Evolutionary conservation across 2,113 vertebrate species (phyloP), one percentile per base, ranked within the genome.

Genomic region (Dicaeum eximium): DNA sequence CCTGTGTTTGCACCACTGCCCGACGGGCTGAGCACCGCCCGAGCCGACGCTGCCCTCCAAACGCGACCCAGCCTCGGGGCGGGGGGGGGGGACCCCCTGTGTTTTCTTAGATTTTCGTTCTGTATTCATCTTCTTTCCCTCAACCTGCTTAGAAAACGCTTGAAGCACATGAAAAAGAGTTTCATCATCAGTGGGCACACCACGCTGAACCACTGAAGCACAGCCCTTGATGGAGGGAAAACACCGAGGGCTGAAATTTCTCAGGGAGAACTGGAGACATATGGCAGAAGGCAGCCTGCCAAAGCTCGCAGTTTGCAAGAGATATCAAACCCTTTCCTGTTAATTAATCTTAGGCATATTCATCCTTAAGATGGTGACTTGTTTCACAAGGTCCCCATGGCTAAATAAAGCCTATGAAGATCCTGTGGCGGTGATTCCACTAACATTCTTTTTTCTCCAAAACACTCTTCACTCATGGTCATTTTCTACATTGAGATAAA

Each of bases 41-140:
- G 16, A 14, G 25, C 33, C 45, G 5, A 5, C 7, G 1, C 45
- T 6, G 23, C 33, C 33, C 38, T 16, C 7, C 56, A 5, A 1
- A 10, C 21, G 6, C 1, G 1, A 10, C 7, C 54, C 25, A n/a
- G 35, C 42, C n/a, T 5, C 1, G 0, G 51, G 14, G 13, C 16
- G 35, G 4, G 10, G 0, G 1, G 9, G n/a, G n/a, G n/a, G n/a
- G n/a, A n/a, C n/a, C 20, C 4, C 0, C 10, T 10, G 0, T 37
- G 7, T 10, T 6, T 3, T 3, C n/a, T 12, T 24, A 2, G 2
- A 1, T 1, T 50, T 57, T 53, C 37, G 14, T 50, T 31, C 37
- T 31, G 2, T 24, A 18, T 30, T 33, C 35, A 2, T 27, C 53
- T 40, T 53, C 69, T 27, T 71, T 28, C 69, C 51, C 27, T 13